Evolutionary conservation across 2,888 invertebrate species (phyloP).

Genomic region (Stenoptilia bipunctidactyla): DNA sequence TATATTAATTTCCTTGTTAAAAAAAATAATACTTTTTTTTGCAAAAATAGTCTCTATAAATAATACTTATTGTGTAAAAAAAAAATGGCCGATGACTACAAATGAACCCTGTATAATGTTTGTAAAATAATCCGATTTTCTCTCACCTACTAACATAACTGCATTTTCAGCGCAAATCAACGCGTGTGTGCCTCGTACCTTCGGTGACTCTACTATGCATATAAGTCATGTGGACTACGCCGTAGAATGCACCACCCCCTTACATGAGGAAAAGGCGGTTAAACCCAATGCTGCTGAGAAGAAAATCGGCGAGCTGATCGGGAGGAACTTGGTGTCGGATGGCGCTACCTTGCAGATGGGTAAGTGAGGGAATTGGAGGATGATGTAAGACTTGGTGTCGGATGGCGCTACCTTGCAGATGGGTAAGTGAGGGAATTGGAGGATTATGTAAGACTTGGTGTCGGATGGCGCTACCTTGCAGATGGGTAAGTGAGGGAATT

Average conservation of each 20-base stretch:
- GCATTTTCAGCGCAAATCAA: slow-evolving; percentile 91
- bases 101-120: too few species aligned
- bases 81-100: too few species aligned
- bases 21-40: too few species aligned
- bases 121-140: too few species aligned
- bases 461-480: slow-evolving; percentile 94
- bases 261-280: slow-evolving; percentile 80
- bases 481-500: slow-evolving; percentile 84
- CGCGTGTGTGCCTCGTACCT: slow-evolving; percentile 91
- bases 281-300: slow-evolving; percentile 78
- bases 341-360: slow-evolving; percentile 95
- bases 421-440: too few species aligned
- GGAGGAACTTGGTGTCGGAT: slow-evolving; percentile 91
- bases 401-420: slow-evolving; percentile 95
- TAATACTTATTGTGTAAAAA: too few species aligned
- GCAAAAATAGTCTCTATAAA: too few species aligned
- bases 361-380: too few species aligned
- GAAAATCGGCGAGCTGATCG: slow-evolving; percentile 89
- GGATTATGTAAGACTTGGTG: slow-evolving; percentile 91
- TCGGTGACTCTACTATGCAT: slow-evolving; percentile 94
- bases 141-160: too few species aligned
- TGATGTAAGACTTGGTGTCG: slow-evolving; percentile 90
- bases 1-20: too few species aligned
- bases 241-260: slow-evolving; percentile 74
- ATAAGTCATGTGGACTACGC: slow-evolving; percentile 92